Evolutionary conservation across 2,888 invertebrate species (phyloP), one percentile per base, ranked within the genome.

Genomic region (Acrobasis suavella): DNA sequence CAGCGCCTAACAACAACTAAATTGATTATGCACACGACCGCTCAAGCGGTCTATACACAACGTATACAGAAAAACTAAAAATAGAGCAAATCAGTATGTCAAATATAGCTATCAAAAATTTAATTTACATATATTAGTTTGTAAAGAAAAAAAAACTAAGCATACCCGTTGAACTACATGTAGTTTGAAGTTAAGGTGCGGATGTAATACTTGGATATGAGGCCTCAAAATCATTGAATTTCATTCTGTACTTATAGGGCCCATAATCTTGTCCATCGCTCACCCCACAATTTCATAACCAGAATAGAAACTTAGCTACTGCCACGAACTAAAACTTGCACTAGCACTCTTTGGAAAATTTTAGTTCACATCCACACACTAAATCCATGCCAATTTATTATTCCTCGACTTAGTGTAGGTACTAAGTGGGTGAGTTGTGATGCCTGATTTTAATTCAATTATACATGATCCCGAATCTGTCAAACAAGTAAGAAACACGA

Each of bases 21-120:
- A 52, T 51, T 46, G 42, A 42, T 37, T 60, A 60, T 52, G 16
- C 39, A 60, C 39, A 60, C 17, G 46, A 60, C 60, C 17, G 60
- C 60, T 9, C 16, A 22, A 9, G 60, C 60, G 38, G 60, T 52
- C 60, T 52, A 17, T 3, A 55, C n/a, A 55, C 16, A 54, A 37
- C 15, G 22, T n/a, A 52, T n/a, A 37, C 9, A 52, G 37, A 52
- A 37, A 17, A 52, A 37, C 8, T 8, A 14, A 37, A 52, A 52
- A 42, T 42, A 14, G 42, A 14, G 14, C 42, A 42, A 14, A 46
- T 14, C 46, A 14, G 46, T 46, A 14, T 14, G 10, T 1, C 46
- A 14, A 46, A 46, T 46, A 2, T n/a, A 46, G 46, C 46, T 5
- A 46, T 46, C n/a, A 46, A 2, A 46, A 46, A 46, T n/a, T 32